Conservation (phyloP, 2,888 invertebrate genomes). For the Coecobrya sp. region DNA sequence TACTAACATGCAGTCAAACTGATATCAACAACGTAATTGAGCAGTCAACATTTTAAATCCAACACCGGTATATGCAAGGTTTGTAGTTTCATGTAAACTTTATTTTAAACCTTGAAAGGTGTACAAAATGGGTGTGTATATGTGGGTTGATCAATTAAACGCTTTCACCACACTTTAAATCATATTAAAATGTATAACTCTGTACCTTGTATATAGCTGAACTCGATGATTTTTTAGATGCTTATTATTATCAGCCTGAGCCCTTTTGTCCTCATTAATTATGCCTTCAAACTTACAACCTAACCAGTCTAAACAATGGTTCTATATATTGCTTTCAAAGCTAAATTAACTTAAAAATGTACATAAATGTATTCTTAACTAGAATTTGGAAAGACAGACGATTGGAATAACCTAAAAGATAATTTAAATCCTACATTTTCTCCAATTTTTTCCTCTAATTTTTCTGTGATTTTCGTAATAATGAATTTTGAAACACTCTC, state of each 20-base stretch:
- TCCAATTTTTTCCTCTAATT: constrained; percentile 34
- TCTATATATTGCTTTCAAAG: constrained; percentile 16
- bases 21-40: too few relatives aligned
- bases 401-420: constrained; percentile 5
- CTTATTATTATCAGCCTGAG: not conserved
- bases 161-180: not conserved
- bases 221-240: not conserved
- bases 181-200: too few relatives aligned
- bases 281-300: constrained; percentile 6
- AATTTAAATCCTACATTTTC: constrained; percentile 15
- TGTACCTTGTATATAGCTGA: not conserved
- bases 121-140: not conserved
- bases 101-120: not conserved
- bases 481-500: constrained; percentile 21
- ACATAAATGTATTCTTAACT: constrained; percentile 1
- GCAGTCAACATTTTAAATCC: not conserved
- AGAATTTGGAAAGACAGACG: constrained; percentile 52
- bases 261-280: not conserved
- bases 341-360: not conserved
- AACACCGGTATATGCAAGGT: not conserved
- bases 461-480: constrained; percentile 28
- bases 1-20: too few relatives aligned
- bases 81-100: not conserved
- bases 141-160: not conserved
- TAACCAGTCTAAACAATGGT: constrained; percentile 36